These are phyloP conservation scores for Cephalopachus bancanus DNA, from an alignment of 2,797 vertebrate genomes.

Conservation along the genomic window DNA sequence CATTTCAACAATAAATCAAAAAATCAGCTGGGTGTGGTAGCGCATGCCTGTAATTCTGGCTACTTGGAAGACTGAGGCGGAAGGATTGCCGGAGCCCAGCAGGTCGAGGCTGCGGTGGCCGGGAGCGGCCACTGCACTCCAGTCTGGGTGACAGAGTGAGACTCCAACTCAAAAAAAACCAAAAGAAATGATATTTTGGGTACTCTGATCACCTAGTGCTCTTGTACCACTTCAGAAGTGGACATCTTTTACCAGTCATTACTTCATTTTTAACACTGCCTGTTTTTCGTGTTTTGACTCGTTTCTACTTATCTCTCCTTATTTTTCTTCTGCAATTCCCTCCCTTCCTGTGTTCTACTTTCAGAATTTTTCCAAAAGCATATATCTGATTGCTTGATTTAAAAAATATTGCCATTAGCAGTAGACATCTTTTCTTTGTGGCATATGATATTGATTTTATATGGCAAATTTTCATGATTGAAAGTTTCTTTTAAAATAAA, in stretches of 20 bases:
- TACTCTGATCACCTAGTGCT: not conserved
- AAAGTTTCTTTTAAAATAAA: slow-evolving; percentile 45
- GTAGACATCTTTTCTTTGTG: not conserved
- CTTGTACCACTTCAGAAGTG: not conserved
- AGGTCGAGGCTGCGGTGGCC: too few species aligned
- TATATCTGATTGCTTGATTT: not conserved
- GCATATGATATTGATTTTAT: not conserved
- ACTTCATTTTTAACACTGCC: not conserved
- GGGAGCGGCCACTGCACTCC: too few species aligned
- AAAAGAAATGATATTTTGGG: too few species aligned
- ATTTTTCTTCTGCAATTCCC: not conserved
- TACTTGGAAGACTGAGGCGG: too few species aligned
- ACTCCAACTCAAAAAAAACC: too few species aligned
- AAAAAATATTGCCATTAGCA: not conserved
- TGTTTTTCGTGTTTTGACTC: not conserved
- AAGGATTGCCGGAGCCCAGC: too few species aligned
- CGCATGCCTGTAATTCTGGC: too few species aligned
- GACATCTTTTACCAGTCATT: not conserved
- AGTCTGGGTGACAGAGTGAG: too few species aligned
- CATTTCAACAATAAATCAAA: too few species aligned
- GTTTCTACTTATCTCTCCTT: not conserved
- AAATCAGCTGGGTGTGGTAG: too few species aligned
- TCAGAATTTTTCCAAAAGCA: not conserved
- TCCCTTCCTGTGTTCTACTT: not conserved
- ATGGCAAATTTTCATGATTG: not conserved